phyloP scores from a whole-genome alignment of 1,140 invertebrate species.

The Cryptotermes secundus region DNA sequence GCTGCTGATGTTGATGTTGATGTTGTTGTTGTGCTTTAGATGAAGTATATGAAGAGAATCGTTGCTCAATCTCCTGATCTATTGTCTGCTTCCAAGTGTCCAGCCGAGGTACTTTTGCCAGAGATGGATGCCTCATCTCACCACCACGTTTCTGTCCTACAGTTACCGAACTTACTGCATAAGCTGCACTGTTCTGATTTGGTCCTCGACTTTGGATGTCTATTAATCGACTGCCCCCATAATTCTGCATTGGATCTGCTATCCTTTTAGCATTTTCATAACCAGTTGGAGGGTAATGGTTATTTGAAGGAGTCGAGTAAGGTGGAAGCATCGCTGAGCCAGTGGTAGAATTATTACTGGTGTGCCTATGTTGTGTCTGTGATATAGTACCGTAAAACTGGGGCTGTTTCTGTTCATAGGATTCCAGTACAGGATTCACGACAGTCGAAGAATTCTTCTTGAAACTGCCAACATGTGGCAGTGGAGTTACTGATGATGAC shows the following conservation, averaged over 20 bases:
- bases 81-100: slow-evolving; percentile 55
- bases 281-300: slow-evolving; percentile 13
- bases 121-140: slow-evolving; percentile 39
- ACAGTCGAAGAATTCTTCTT: slow-evolving; percentile 25
- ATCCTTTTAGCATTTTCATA: slow-evolving; percentile 12
- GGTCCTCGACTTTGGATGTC: background rate
- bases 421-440: background rate
- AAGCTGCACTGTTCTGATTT: slow-evolving; percentile 21
- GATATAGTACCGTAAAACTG: background rate
- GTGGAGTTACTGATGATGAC: slow-evolving; percentile 2
- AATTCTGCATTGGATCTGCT: background rate
- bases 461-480: slow-evolving; percentile 29
- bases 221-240: slow-evolving; percentile 1
- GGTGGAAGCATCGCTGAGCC: slow-evolving; percentile 12
- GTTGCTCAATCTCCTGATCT: slow-evolving; percentile 58
- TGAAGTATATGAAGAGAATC: slow-evolving; percentile 41
- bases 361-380: background rate
- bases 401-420: slow-evolving; percentile 19
- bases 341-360: background rate
- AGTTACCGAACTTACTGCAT: background rate
- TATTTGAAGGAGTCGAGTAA: background rate
- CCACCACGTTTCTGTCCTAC: slow-evolving; percentile 23
- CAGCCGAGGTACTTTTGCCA: slow-evolving; percentile 51
- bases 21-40: slow-evolving; percentile 35
- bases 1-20: slow-evolving; percentile 34